Evolutionary conservation across 2,888 invertebrate species (phyloP), one percentile per base, ranked within the genome.

Genomic region (Drosophila infuscata): DNA sequence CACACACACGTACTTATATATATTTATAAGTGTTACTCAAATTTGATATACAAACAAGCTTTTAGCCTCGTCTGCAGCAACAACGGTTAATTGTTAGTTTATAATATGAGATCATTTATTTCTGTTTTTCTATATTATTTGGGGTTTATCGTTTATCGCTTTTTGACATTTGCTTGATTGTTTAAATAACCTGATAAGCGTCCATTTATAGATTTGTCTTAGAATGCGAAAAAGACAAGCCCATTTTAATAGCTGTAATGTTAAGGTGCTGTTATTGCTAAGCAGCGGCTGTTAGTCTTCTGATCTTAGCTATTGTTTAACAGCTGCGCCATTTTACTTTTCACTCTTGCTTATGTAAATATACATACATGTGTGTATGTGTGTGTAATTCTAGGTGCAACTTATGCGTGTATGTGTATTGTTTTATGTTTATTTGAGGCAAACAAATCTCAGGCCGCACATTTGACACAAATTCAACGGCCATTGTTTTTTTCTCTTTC

Each of bases 401-500:
- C 35, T 49, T 54, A 68, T 36, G 32, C 25, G 48, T 32, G 41
- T 48, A 15, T 58, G 63, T 38, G 25, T 70, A 53, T 79, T 75
- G 63, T 65, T 71, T 64, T 61, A 72, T 83, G 77, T 82, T 87
- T 79, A 82, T 80, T 59, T 74, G 59, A 70, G 59, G 84, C 77
- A 79, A 89, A 82, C 82, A 82, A 83, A 89, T 84, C 81, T 73
- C 68, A 70, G 82, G 54, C 67, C 80, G 81, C 75, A 75, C 83
- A 89, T 87, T 89, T 85, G 85, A 89, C 89, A 85, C 84, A 82
- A 80, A 80, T 89, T 84, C 74, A 74, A 69, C 63, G 72, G 72
- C 48, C 51, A 75, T 69, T 71, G 77, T 68, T 73, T 49, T 46
- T 46, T 59, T 52, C 53, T 77, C 65, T 54, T 29, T 41, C n/a